phyloP scores from a whole-genome alignment of 2,888 invertebrate genomes.

The Mythimna albipuncta region DNA sequence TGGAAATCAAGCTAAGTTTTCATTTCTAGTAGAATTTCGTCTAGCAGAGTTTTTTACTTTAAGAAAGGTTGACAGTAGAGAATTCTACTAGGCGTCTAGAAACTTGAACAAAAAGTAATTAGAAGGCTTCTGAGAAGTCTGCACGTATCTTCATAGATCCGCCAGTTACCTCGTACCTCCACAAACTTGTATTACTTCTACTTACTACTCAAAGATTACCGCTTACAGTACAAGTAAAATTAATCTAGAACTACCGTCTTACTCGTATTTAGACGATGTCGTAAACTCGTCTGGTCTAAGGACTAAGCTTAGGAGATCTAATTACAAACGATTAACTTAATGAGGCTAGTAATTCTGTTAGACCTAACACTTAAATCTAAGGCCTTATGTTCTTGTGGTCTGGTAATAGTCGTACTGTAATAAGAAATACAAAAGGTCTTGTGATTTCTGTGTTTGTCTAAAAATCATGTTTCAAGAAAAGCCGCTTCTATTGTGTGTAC shows the following conservation, averaged over 20 bases:
- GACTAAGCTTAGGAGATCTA: constrained; percentile 21
- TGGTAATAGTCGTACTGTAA: not conserved
- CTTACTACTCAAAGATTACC: constrained; percentile 16
- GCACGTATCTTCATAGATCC: not conserved
- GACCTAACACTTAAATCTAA: constrained; percentile 22
- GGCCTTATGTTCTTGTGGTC: constrained; percentile 2
- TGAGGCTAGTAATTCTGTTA: constrained; percentile 36
- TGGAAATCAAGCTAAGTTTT: no score
- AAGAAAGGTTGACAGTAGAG: not conserved
- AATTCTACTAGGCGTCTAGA: not conserved
- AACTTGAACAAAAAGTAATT: constrained; percentile 6
- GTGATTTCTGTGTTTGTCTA: not conserved
- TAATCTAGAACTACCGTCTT: constrained; percentile 22
- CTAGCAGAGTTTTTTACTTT: no score
- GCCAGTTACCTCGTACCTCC: not conserved
- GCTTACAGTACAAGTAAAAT: constrained; percentile 27
- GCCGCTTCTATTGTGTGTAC: not conserved
- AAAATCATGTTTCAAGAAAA: not conserved
- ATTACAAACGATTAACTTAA: constrained; percentile 50
- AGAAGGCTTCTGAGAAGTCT: not conserved
- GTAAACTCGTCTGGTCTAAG: constrained; percentile 43
- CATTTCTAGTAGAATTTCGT: no score
- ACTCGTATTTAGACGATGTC: constrained; percentile 9
- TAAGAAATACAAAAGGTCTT: not conserved
- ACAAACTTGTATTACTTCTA: constrained; percentile 34